phyloP scores from a whole-genome alignment of 2,888 invertebrate species.

The Omphaloscelis lunosa region DNA sequence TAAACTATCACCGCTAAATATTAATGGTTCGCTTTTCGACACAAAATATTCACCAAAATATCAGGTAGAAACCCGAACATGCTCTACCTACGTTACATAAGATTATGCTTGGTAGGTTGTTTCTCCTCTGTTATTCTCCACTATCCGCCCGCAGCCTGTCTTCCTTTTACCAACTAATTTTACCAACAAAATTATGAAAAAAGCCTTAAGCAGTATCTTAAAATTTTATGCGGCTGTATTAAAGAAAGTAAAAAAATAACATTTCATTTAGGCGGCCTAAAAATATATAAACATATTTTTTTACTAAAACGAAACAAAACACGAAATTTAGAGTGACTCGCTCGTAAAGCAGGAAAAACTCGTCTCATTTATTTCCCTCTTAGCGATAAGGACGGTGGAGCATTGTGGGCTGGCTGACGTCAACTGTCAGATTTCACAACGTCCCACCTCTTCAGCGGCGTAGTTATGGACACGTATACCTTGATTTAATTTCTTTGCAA shows the following conservation, averaged over 20 bases:
- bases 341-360: constrained; percentile 82
- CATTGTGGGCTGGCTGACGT: constrained; percentile 81
- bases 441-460: constrained; percentile 67
- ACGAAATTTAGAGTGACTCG: constrained; percentile 77
- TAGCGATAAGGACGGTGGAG: constrained; percentile 82
- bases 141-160: constrained; percentile 16
- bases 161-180: constrained; percentile 50
- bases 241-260: constrained; percentile 65
- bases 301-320: constrained; percentile 75
- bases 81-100: constrained; percentile 21
- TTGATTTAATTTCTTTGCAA: constrained; percentile 76
- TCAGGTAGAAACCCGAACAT: constrained; percentile 6
- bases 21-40: constrained; percentile 13
- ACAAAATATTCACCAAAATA: constrained; percentile 23
- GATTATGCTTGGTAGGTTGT: constrained; percentile 26
- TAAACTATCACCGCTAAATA: constrained; percentile 31
- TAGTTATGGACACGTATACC: constrained; percentile 68
- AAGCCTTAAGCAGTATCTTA: constrained; percentile 56
- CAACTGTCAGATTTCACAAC: constrained; percentile 85
- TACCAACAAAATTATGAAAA: constrained; percentile 58
- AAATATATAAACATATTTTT: constrained; percentile 69
- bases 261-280: constrained; percentile 62
- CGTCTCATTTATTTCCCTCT: constrained; percentile 85
- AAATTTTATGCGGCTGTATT: constrained; percentile 62
- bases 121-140: constrained; percentile 16